Percentiles rank a stretch among this genome's conserved stretches.
Evolutionary conservation across 2,888 invertebrate species (phyloP).

Genomic region (Spilarctia lutea): DNA sequence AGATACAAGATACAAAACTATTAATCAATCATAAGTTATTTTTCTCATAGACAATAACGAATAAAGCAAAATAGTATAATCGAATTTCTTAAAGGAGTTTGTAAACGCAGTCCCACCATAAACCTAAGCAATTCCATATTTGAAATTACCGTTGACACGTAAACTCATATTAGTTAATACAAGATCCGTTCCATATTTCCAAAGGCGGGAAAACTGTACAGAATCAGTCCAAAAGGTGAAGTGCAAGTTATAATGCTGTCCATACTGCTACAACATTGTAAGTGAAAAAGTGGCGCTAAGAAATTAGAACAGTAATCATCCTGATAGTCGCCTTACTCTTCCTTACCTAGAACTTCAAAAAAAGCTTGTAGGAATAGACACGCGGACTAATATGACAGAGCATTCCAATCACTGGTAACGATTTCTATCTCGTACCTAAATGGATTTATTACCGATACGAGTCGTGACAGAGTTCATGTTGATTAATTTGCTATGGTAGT

Average conservation of each 20-base stretch:
- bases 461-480: constrained; percentile 21
- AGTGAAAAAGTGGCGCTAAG: constrained; percentile 22
- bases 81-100: neutral
- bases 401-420: constrained; percentile 36
- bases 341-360: constrained; percentile 27
- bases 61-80: too few species aligned
- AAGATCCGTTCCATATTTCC: constrained; percentile 8
- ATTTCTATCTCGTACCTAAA: constrained; percentile 34
- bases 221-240: neutral
- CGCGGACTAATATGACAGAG: constrained; percentile 27
- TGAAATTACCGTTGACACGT: constrained; percentile 6
- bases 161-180: neutral
- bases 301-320: constrained; percentile 40
- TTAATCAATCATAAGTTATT: neutral
- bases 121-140: constrained; percentile 2
- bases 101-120: neutral
- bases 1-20: neutral
- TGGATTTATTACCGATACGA: constrained; percentile 36
- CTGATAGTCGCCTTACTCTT: constrained; percentile 12
- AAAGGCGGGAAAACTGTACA: neutral
- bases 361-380: constrained; percentile 14
- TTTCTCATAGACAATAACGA: too few species aligned
- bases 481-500: constrained; percentile 29
- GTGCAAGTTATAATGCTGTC: neutral
- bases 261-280: neutral